These are phyloP conservation scores for Takifugu ocellatus DNA, from an alignment of 2,797 vertebrate genomes.

Conservation along the genomic window DNA sequence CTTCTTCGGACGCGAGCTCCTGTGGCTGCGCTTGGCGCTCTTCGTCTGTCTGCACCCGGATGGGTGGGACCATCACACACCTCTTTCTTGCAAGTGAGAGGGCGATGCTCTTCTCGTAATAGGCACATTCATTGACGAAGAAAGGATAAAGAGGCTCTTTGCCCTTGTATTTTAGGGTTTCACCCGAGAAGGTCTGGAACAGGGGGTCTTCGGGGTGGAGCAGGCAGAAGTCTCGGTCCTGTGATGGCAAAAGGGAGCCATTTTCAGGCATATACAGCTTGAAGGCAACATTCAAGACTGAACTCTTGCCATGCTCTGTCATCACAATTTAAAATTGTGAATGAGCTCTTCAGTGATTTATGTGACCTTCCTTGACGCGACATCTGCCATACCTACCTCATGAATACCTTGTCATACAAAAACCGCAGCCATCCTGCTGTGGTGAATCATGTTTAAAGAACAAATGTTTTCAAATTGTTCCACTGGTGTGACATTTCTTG, in stretches of 20 bases:
- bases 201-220: slow-evolving; percentile 73
- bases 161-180: slow-evolving; percentile 73
- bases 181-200: slow-evolving; percentile 77
- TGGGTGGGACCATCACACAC: slow-evolving; percentile 53
- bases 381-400: too few species aligned
- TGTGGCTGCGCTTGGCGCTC: slow-evolving; percentile 16
- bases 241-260: slow-evolving; percentile 1
- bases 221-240: slow-evolving; percentile 81
- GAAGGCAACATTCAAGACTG: too few species aligned
- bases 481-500: not conserved
- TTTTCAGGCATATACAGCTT: too few species aligned
- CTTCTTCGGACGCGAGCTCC: slow-evolving; percentile 40
- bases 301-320: too few species aligned
- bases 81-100: slow-evolving; percentile 69
- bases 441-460: too few species aligned
- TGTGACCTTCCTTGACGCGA: too few species aligned
- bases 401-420: too few species aligned
- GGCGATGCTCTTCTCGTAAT: slow-evolving; percentile 80
- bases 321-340: too few species aligned
- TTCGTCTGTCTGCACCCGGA: slow-evolving; percentile 47
- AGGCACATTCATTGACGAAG: slow-evolving; percentile 83
- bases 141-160: slow-evolving; percentile 69
- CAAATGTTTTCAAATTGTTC: too few species aligned
- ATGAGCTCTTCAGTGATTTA: too few species aligned
- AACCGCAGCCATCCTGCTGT: too few species aligned